Percentiles rank a stretch among this genome's conserved stretches.
phyloP scores from a whole-genome alignment of 53 echinoderm and acorn worm genomes.

The Astropecten irregularis region DNA sequence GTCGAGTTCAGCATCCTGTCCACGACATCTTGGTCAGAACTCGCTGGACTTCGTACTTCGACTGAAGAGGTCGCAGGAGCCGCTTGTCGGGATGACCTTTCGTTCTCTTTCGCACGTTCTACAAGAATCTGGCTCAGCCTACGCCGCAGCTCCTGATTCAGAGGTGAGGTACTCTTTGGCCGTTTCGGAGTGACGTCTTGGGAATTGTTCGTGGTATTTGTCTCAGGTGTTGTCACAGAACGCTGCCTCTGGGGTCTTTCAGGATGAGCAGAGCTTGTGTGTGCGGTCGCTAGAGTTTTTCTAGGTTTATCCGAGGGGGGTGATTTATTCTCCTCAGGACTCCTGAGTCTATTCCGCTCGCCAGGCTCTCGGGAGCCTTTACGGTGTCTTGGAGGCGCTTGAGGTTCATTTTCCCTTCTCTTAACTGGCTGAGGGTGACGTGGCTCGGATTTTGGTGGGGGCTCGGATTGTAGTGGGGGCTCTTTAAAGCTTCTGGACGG shows the following conservation, averaged over 20 bases:
- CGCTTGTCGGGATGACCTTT: no score
- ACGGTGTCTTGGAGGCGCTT: constrained; percentile 13
- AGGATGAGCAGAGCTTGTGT: background rate
- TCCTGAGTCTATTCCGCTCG: background rate
- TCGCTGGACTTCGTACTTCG: background rate
- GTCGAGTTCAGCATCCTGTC: constrained; percentile 25
- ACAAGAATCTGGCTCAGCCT: constrained; percentile 15
- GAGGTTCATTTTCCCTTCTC: background rate
- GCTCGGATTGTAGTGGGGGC: background rate
- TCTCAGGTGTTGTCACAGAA: background rate
- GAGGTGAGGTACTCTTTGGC: constrained; percentile 3
- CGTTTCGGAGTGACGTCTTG: background rate
- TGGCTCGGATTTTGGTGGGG: background rate
- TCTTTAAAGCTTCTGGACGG: constrained; percentile 8
- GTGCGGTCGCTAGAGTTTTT: background rate
- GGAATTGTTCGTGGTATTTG: background rate
- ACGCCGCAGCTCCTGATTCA: constrained; percentile 9
- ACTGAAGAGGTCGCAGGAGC: background rate
- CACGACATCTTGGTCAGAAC: background rate
- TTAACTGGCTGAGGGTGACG: background rate
- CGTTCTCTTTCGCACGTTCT: background rate
- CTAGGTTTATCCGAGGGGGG: background rate
- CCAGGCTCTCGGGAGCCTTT: background rate
- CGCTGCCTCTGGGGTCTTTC: background rate
- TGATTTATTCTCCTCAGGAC: background rate